Percentiles rank a stretch among this genome's conserved stretches.
phyloP scores from a whole-genome alignment of 2,888 invertebrate species.

The Andrena flavipes region DNA sequence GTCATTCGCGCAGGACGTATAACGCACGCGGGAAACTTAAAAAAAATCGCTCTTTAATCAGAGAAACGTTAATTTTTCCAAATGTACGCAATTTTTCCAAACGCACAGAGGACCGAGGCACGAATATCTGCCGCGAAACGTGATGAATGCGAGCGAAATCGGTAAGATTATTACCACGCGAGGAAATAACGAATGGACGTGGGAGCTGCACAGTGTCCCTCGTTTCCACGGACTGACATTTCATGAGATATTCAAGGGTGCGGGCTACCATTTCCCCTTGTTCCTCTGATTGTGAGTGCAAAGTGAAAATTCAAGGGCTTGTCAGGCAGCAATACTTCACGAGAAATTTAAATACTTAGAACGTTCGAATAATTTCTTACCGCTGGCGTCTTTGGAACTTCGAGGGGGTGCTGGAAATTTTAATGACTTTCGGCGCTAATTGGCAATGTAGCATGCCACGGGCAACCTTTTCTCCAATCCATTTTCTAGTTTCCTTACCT shows the following conservation, averaged over 20 bases:
- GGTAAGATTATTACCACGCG: constrained; percentile 29
- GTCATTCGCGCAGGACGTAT: background rate
- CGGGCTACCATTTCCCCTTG: background rate
- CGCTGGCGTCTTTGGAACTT: background rate
- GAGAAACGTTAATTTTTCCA: too few species aligned
- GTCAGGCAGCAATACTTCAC: background rate
- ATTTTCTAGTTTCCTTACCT: background rate
- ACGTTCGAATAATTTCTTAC: constrained; percentile 12
- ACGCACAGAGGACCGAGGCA: background rate
- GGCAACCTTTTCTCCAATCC: background rate
- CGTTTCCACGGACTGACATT: constrained; percentile 31
- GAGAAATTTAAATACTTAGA: background rate
- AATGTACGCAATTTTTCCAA: constrained; percentile 2
- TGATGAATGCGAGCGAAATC: constrained; percentile 11
- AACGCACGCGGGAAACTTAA: background rate
- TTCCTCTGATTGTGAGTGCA: background rate
- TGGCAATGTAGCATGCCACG: background rate
- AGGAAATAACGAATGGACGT: constrained; percentile 35
- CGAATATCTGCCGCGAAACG: constrained; percentile 2
- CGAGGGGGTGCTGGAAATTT: background rate
- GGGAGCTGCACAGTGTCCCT: background rate
- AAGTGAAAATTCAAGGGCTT: constrained; percentile 32
- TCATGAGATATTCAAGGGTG: constrained; percentile 45
- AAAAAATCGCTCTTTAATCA: constrained; percentile 44
- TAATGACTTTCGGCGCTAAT: too few species aligned